A percentile compares a stretch with the other conserved stretches of the same genome.
Conservation (phyloP, 2,797 vertebrate genomes). For the Mus minutoides region DNA sequence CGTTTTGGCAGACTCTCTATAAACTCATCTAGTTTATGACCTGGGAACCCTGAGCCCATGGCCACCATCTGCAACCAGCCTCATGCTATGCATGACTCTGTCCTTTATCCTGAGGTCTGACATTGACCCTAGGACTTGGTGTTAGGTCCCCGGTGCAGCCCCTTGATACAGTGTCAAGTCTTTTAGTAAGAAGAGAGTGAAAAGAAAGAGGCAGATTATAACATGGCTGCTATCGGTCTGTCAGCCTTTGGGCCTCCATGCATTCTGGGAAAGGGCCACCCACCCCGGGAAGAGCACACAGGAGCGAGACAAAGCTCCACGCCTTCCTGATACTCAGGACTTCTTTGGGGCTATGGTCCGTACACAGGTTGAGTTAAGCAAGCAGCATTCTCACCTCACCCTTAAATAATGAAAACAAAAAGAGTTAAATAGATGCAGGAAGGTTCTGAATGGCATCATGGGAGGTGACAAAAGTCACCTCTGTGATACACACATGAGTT, state of each 20-base stretch:
- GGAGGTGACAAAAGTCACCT: not conserved
- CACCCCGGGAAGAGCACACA: accelerated
- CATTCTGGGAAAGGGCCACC: not conserved
- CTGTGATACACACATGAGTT: accelerated
- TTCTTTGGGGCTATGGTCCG: not conserved
- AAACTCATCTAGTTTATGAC: not conserved
- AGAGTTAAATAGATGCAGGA: not conserved
- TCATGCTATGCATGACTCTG: not conserved
- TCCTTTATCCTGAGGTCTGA: not conserved
- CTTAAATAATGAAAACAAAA: not conserved
- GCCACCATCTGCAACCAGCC: not conserved
- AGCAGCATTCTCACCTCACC: not conserved
- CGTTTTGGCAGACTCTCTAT: not conserved
- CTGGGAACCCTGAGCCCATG: accelerated
- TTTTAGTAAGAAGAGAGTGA: not conserved
- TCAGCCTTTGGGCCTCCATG: not conserved
- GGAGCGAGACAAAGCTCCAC: not conserved
- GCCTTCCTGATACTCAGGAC: not conserved
- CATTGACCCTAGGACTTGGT: accelerated
- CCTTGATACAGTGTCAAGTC: accelerated
- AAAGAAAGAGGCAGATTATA: not conserved
- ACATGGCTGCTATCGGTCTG: accelerated
- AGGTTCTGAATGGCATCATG: not conserved
- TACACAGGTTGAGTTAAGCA: not conserved
- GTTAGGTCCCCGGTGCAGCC: too few species aligned